Percentiles rank a stretch among this genome's conserved stretches.
phyloP scores from a whole-genome alignment of 2,113 vertebrate genomes.

The Colossoma macropomum region DNA sequence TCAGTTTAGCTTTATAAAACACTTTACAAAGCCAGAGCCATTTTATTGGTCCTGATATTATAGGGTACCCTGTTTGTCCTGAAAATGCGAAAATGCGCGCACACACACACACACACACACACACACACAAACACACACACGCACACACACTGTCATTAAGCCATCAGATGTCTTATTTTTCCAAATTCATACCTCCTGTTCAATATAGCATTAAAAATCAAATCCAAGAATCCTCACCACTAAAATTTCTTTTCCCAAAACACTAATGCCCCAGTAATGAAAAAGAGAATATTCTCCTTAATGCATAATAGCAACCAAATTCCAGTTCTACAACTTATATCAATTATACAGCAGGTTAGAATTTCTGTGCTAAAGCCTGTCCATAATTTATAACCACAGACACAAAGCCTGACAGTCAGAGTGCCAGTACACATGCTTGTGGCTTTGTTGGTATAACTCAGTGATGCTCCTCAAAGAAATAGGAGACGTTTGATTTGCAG shows the following conservation, averaged over 20 bases:
- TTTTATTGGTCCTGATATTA: no score
- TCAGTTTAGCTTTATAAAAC: no score
- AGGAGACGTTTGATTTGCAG: conserved; percentile 20
- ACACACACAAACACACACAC: no score
- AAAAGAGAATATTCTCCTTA: conserved; percentile 1
- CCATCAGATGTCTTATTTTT: background rate
- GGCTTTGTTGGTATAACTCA: conserved; percentile 36
- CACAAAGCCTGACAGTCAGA: conserved; percentile 26
- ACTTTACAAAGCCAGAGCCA: no score
- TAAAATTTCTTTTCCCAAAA: background rate
- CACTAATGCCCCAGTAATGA: background rate
- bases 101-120: no score
- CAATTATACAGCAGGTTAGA: conserved; percentile 24
- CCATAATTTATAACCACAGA: conserved; percentile 25
- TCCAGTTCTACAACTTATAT: conserved; percentile 7
- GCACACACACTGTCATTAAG: background rate
- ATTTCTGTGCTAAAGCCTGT: conserved; percentile 5
- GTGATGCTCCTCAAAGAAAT: conserved; percentile 5
- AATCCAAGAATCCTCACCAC: background rate
- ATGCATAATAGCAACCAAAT: background rate
- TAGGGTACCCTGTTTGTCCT: no score
- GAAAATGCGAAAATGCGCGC: no score
- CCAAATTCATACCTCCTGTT: background rate
- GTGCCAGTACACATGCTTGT: conserved; percentile 8
- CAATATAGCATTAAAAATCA: background rate